These are phyloP conservation scores for Hedya salicella DNA, from an alignment of 2,888 invertebrate species.

Conservation along the genomic window DNA sequence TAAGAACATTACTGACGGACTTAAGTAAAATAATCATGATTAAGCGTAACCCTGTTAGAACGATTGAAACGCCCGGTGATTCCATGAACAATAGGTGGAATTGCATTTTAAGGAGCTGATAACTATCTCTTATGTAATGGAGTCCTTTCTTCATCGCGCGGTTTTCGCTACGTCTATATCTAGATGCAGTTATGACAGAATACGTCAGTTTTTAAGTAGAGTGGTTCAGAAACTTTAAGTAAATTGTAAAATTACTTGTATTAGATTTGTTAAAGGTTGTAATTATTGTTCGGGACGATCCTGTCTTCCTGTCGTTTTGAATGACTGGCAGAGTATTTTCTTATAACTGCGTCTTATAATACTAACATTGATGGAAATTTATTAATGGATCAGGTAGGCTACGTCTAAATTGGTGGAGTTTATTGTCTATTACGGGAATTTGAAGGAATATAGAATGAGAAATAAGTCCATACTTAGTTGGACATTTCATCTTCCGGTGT, in stretches of 20 bases:
- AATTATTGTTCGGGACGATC: slow-evolving; percentile 11
- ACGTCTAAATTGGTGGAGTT: slow-evolving; percentile 7
- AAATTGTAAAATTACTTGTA: slow-evolving; percentile 24
- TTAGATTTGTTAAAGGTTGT: slow-evolving; percentile 18
- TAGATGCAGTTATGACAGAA: slow-evolving; percentile 24
- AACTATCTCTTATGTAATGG: slow-evolving; percentile 15
- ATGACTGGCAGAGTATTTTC: slow-evolving; percentile 17
- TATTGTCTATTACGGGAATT: slow-evolving; percentile 18
- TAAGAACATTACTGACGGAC: too few relatives aligned
- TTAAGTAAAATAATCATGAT: background rate
- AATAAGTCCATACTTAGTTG: slow-evolving; percentile 4
- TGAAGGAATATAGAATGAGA: slow-evolving; percentile 3
- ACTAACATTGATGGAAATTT: slow-evolving; percentile 11
- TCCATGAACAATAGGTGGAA: slow-evolving; percentile 3
- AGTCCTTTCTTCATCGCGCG: slow-evolving; percentile 8
- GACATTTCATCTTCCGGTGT: slow-evolving; percentile 19
- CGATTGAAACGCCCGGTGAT: slow-evolving; percentile 1
- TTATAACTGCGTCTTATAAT: slow-evolving; percentile 28
- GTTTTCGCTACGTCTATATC: slow-evolving; percentile 1
- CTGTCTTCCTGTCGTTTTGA: slow-evolving; percentile 23
- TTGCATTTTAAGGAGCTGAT: slow-evolving; percentile 15
- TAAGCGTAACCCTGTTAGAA: background rate
- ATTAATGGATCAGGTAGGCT: slow-evolving; percentile 1
- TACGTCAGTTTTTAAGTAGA: slow-evolving; percentile 8
- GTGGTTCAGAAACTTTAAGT: background rate